Conservation (phyloP, 2,113 vertebrate species). For the Nibea coibor region DNA sequence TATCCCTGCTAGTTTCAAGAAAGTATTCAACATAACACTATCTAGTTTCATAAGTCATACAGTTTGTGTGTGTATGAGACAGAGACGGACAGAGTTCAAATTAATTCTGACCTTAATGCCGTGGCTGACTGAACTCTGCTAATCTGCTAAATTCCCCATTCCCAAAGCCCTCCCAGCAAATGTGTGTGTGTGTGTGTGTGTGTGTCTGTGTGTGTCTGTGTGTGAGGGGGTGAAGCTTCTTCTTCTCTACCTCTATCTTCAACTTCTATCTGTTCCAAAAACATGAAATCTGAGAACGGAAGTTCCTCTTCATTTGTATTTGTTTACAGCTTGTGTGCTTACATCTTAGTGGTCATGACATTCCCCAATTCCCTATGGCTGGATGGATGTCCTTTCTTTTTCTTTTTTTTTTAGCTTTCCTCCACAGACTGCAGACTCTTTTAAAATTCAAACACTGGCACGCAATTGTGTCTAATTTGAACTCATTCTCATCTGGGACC, state of each 20-base stretch:
- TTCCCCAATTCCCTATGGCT: background rate
- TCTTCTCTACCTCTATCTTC: background rate
- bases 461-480: slow-evolving; percentile 27
- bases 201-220: background rate
- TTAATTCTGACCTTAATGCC: slow-evolving; percentile 37
- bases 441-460: slow-evolving; percentile 10
- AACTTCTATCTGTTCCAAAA: background rate
- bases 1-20: no score
- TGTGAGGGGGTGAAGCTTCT: background rate
- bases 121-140: slow-evolving; percentile 41
- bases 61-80: background rate
- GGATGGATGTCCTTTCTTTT: background rate
- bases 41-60: background rate
- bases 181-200: background rate
- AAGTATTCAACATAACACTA: no score
- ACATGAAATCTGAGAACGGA: background rate
- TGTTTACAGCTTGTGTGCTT: slow-evolving; percentile 24
- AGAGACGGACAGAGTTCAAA: background rate
- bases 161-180: slow-evolving; percentile 39
- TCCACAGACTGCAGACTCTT: slow-evolving; percentile 14
- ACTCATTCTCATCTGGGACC: background rate
- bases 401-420: background rate
- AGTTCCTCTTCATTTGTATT: background rate
- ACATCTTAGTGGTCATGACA: background rate
- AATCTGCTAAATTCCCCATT: slow-evolving; percentile 54